Evolutionary conservation across 2,888 invertebrate genomes (phyloP).

Genomic region (Dryobota labecula): DNA sequence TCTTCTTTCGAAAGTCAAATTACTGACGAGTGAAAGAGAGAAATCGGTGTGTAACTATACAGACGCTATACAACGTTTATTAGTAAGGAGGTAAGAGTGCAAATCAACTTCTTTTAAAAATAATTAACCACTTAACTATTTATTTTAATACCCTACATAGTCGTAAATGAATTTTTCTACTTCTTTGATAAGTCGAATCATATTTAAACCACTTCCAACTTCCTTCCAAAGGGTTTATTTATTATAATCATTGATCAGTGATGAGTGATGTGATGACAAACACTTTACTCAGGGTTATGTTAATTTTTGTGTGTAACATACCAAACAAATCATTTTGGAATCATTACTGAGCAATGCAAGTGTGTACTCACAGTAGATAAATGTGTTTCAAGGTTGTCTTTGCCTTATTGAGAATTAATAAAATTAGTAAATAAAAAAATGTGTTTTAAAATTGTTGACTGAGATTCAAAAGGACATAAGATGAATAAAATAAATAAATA

Average conservation of each 20-base stretch:
- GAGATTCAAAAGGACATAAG: too few relatives aligned
- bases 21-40: too few relatives aligned
- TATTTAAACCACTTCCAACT: not conserved
- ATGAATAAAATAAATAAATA: too few relatives aligned
- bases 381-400: constrained; percentile 38
- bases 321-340: constrained; percentile 18
- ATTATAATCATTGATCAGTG: constrained; percentile 3
- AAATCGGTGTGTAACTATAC: too few relatives aligned
- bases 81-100: too few relatives aligned
- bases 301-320: constrained; percentile 10
- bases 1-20: too few relatives aligned
- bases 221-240: too few relatives aligned
- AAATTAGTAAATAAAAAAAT: not conserved
- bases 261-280: constrained; percentile 20
- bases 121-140: too few relatives aligned
- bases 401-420: constrained; percentile 5
- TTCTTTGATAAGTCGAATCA: not conserved
- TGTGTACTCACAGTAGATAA: constrained; percentile 18
- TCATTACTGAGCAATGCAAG: constrained; percentile 26
- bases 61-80: too few relatives aligned
- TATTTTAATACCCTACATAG: not conserved
- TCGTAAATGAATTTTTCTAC: not conserved
- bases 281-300: constrained; percentile 31
- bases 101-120: too few relatives aligned
- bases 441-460: not conserved